phyloP scores from a whole-genome alignment of 2,113 vertebrate genomes.

The Glareola pratincola region DNA sequence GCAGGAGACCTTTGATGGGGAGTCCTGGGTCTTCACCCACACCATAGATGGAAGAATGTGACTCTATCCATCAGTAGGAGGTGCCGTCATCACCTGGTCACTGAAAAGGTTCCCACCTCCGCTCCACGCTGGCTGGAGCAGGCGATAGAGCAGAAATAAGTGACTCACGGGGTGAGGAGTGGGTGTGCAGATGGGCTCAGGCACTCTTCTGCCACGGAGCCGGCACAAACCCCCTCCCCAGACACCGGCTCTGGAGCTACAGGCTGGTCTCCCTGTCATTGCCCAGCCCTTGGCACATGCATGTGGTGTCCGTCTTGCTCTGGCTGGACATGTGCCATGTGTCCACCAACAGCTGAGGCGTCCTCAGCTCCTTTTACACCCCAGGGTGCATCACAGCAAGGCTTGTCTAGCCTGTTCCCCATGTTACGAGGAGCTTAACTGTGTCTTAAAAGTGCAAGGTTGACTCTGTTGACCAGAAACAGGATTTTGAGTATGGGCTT shows the following conservation, averaged over 20 bases:
- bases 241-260: accelerated
- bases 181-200: background rate
- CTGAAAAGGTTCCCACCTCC: background rate
- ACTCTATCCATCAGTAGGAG: background rate
- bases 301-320: background rate
- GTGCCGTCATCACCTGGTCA: too few species aligned
- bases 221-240: background rate
- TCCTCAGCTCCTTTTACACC: background rate
- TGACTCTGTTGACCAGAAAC: background rate
- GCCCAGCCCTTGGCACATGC: background rate
- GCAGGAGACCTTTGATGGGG: background rate
- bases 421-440: background rate
- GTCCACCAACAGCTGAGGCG: background rate
- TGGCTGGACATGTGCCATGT: background rate
- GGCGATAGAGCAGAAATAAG: background rate
- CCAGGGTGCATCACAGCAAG: background rate
- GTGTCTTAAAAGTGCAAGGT: background rate
- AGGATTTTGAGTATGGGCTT: background rate
- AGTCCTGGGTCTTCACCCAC: background rate
- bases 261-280: background rate
- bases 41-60: background rate
- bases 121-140: accelerated
- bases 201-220: background rate
- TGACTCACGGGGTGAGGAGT: background rate
- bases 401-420: accelerated